Conservation (phyloP, 2,888 invertebrate species). For the Diplolepis rosae region DNA sequence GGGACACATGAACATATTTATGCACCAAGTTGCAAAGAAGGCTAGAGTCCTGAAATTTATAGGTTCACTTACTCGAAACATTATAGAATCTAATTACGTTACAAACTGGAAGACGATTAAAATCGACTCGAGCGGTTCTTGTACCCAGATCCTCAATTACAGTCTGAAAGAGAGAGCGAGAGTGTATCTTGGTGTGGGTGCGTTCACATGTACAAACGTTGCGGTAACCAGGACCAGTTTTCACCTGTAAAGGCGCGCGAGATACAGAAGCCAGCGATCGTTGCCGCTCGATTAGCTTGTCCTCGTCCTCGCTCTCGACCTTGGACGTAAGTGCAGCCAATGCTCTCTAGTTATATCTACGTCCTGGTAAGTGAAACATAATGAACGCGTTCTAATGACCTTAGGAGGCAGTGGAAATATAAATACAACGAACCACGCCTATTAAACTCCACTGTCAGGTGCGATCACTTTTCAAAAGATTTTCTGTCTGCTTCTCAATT, state of each 20-base stretch:
- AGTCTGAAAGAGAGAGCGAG: neutral
- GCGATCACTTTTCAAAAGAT: neutral
- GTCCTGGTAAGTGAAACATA: neutral
- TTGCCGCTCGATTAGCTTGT: slow-evolving; percentile 51
- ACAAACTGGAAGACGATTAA: slow-evolving; percentile 15
- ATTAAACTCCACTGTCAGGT: neutral
- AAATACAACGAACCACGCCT: slow-evolving; percentile 2
- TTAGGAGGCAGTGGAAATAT: neutral
- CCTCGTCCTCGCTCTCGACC: slow-evolving; percentile 44
- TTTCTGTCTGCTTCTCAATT: neutral
- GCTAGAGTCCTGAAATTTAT: slow-evolving; percentile 5
- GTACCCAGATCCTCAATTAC: slow-evolving; percentile 6
- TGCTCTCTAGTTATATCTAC: slow-evolving; percentile 5
- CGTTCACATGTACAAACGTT: neutral
- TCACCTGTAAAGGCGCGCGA: slow-evolving; percentile 38
- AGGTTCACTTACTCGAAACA: neutral
- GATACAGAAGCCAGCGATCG: slow-evolving; percentile 44
- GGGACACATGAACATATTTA: neutral
- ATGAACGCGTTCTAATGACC: neutral
- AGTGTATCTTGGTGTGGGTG: slow-evolving; percentile 15
- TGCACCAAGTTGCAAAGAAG: neutral
- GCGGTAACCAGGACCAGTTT: slow-evolving; percentile 15
- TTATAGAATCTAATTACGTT: slow-evolving; percentile 24
- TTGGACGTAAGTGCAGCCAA: slow-evolving; percentile 34
- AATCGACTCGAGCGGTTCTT: slow-evolving; percentile 6